A percentile compares a stretch with the other conserved stretches of the same genome.
Evolutionary conservation across 2,888 invertebrate genomes (phyloP).

Genomic region (Cephonodes hylas): DNA sequence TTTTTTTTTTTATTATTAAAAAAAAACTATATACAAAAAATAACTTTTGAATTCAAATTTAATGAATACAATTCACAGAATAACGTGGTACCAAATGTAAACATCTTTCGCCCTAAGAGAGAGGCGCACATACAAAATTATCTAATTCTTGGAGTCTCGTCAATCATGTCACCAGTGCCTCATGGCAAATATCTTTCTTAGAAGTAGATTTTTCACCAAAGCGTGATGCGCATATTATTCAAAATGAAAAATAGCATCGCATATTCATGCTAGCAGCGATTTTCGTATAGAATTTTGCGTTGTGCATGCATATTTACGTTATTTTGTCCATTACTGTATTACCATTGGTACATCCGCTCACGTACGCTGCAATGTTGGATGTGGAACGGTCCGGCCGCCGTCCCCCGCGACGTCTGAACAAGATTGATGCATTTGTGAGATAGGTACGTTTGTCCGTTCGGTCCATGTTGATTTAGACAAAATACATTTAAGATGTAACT

Average conservation of each 20-base stretch:
- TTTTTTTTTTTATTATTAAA: too few relatives aligned
- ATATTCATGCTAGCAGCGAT: background rate
- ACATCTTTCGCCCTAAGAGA: background rate
- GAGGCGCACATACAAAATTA: background rate
- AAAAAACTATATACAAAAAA: too few relatives aligned
- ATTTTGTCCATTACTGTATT: slow-evolving; percentile 46
- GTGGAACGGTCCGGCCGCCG: slow-evolving; percentile 31
- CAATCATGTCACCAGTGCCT: background rate
- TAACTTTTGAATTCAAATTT: too few relatives aligned
- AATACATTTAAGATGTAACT: slow-evolving; percentile 17
- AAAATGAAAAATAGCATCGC: background rate
- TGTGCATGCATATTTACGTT: slow-evolving; percentile 16
- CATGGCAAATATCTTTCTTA: background rate
- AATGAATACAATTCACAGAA: background rate
- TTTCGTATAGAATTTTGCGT: background rate
- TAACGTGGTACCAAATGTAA: background rate
- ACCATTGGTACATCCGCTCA: slow-evolving; percentile 45
- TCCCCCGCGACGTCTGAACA: slow-evolving; percentile 63
- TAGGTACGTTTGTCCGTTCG: slow-evolving; percentile 38
- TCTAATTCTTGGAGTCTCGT: background rate
- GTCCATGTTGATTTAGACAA: slow-evolving; percentile 25
- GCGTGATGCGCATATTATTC: slow-evolving; percentile 2
- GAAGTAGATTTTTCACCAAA: background rate
- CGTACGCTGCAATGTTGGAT: slow-evolving; percentile 44
- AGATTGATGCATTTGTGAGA: slow-evolving; percentile 66